These are phyloP conservation scores for Eupithecia dodoneata DNA, from an alignment of 2,888 invertebrate genomes.

Conservation along the genomic window DNA sequence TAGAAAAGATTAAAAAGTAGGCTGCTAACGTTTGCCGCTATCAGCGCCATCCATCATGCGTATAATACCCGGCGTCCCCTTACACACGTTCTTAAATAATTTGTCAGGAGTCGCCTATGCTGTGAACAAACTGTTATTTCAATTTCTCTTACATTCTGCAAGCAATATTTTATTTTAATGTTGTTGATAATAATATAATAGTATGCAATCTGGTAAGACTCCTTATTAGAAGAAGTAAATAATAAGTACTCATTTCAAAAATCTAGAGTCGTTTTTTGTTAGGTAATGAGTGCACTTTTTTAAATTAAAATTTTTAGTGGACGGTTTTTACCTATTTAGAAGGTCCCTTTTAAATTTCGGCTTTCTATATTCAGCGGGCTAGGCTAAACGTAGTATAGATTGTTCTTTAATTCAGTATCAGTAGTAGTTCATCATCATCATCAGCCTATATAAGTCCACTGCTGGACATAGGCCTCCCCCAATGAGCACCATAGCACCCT, in stretches of 20 bases:
- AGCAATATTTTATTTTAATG: constrained; percentile 55
- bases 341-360: background rate
- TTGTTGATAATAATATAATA: constrained; percentile 22
- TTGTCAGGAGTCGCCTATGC: constrained; percentile 78
- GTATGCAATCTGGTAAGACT: background rate
- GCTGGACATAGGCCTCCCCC: too few species aligned
- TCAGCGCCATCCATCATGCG: constrained; percentile 78
- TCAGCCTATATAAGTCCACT: too few species aligned
- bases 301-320: background rate
- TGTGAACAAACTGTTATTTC: constrained; percentile 63
- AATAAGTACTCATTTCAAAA: background rate
- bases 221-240: background rate
- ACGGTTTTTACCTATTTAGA: background rate
- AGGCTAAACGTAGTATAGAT: background rate
- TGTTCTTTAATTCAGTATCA: background rate
- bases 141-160: constrained; percentile 63
- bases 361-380: background rate
- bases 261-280: background rate
- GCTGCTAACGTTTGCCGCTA: constrained; percentile 60
- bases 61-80: constrained; percentile 76
- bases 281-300: background rate
- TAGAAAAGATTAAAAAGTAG: constrained; percentile 64
- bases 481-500: too few species aligned
- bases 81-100: constrained; percentile 83
- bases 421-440: too few species aligned